Evolutionary conservation across 2,113 vertebrate genomes (phyloP).

Genomic region (Varanus komodoensis): DNA sequence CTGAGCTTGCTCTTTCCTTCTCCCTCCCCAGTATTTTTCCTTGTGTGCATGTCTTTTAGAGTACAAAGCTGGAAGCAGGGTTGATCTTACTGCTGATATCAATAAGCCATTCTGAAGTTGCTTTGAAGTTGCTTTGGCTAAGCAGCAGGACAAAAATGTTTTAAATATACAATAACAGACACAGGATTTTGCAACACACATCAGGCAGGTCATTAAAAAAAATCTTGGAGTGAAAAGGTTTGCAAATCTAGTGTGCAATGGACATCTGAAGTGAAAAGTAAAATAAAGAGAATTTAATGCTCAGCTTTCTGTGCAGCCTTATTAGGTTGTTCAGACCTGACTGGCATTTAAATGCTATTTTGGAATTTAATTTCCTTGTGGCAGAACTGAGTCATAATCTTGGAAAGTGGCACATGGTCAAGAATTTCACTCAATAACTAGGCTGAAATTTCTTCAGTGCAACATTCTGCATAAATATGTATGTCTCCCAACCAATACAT

Average conservation of each 20-base stretch:
- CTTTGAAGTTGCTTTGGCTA: too few relatives aligned
- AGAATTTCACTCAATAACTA: constrained; percentile 47
- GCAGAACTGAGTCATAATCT: constrained; percentile 37
- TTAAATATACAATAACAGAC: too few relatives aligned
- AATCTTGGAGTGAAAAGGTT: background rate
- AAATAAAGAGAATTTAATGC: background rate
- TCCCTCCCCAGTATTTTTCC: too few relatives aligned
- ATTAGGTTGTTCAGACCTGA: constrained; percentile 5
- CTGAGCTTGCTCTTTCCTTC: too few relatives aligned
- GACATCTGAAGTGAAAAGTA: background rate
- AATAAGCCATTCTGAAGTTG: too few relatives aligned
- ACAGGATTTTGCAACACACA: too few relatives aligned
- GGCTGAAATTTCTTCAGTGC: constrained; percentile 49
- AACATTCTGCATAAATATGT: constrained; percentile 49
- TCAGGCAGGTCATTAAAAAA: background rate
- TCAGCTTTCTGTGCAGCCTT: background rate
- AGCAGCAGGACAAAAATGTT: too few relatives aligned
- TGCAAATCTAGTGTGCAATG: background rate
- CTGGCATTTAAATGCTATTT: constrained; percentile 42
- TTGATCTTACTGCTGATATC: too few relatives aligned
- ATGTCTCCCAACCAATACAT: constrained; percentile 37
- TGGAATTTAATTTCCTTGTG: constrained; percentile 48
- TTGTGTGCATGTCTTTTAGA: too few relatives aligned
- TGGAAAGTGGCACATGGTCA: constrained; percentile 43
- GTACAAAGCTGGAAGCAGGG: too few relatives aligned